Conservation (phyloP, 1,140 invertebrate genomes). For the Agraylea sexmaculata region DNA sequence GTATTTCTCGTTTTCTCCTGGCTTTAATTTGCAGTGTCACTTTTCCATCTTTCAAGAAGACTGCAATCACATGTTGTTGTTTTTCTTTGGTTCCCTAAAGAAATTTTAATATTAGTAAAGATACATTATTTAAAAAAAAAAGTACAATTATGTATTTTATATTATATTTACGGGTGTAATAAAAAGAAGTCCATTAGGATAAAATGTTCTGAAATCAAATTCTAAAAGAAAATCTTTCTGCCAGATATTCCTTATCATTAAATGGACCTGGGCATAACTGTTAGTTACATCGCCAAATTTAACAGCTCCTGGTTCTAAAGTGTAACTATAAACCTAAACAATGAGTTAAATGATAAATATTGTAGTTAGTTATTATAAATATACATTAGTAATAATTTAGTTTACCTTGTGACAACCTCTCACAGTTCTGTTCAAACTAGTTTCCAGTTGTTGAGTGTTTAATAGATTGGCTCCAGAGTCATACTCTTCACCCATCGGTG, state of each 20-base stretch:
- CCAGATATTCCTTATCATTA: conserved; percentile 48
- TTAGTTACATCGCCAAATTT: conserved; percentile 74
- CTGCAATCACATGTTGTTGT: conserved; percentile 56
- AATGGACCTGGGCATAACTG: conserved; percentile 60
- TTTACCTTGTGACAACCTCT: conserved; percentile 34
- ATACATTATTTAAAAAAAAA: conserved; percentile 1
- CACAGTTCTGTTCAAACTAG: conserved; percentile 29
- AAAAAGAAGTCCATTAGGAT: conserved; percentile 70
- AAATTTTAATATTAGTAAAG: conserved; percentile 8
- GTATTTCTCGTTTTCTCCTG: conserved; percentile 49
- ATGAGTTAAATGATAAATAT: conserved; percentile 2
- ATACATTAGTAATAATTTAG: conserved; percentile 7
- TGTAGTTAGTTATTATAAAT: too few relatives aligned
- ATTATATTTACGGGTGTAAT: conserved; percentile 51
- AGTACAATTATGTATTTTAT: not conserved
- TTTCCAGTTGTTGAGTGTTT: conserved; percentile 32
- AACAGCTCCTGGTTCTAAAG: conserved; percentile 64
- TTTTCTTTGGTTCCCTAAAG: conserved; percentile 52
- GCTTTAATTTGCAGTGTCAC: conserved; percentile 56
- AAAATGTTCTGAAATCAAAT: conserved; percentile 77
- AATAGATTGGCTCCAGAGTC: conserved; percentile 30
- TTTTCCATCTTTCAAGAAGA: conserved; percentile 59
- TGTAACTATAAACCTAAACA: conserved; percentile 41
- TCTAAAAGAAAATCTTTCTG: conserved; percentile 61
- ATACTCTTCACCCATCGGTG: conserved; percentile 43